phyloP scores from a whole-genome alignment of 2,113 vertebrate genomes.

The Dermatemys mawii region DNA sequence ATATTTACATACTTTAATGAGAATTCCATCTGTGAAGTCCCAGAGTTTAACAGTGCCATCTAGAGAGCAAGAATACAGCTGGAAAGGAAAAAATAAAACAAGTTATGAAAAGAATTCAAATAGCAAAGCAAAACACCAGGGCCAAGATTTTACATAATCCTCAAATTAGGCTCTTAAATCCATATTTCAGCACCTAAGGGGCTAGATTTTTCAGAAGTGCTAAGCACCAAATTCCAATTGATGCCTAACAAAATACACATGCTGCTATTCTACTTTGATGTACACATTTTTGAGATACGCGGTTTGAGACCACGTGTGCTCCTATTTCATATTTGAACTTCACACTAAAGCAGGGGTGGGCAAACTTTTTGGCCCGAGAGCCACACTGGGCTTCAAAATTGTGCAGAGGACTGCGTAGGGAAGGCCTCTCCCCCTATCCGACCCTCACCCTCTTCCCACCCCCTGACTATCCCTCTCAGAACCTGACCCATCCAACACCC shows the following conservation, averaged over 20 bases:
- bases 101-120: background rate
- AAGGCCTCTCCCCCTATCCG: no score
- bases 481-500: no score
- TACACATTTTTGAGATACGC: rapidly evolving
- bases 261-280: background rate
- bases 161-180: rapidly evolving
- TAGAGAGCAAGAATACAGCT: constrained; percentile 91
- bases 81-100: constrained; percentile 1
- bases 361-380: no score
- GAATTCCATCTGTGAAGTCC: constrained; percentile 95
- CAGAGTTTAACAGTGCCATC: constrained; percentile 95
- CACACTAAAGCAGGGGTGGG: background rate
- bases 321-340: background rate
- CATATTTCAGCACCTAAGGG: rapidly evolving
- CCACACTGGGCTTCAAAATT: no score
- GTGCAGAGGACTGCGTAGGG: no score
- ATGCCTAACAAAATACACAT: background rate
- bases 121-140: background rate
- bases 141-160: background rate
- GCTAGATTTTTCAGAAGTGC: background rate
- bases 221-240: background rate
- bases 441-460: no score
- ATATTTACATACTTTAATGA: constrained; percentile 88
- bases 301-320: background rate
- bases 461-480: no score